Conservation (phyloP, 2,797 vertebrate genomes). For the Rhinella marina region DNA sequence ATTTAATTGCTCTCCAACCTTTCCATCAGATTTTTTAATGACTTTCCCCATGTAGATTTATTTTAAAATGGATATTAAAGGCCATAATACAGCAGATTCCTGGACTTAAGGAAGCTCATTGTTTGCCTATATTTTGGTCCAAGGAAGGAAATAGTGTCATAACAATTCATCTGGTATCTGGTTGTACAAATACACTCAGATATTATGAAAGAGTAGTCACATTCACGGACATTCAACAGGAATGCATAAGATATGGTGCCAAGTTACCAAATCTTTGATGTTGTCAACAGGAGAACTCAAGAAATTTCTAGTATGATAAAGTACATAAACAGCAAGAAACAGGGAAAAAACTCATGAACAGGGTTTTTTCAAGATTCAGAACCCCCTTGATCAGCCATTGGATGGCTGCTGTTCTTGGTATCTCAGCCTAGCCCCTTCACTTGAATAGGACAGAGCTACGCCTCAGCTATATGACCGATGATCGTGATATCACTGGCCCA, state of each 20-base stretch:
- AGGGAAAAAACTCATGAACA: background rate
- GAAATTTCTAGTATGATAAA: background rate
- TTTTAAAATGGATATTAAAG: slow-evolving; percentile 37
- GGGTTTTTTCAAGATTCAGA: no score
- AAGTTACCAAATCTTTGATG: background rate
- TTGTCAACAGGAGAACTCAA: background rate
- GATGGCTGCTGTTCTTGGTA: no score
- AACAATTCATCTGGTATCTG: background rate
- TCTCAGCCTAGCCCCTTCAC: no score
- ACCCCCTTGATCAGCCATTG: no score
- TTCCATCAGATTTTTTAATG: slow-evolving; percentile 50
- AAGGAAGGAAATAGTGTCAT: background rate
- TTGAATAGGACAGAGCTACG: no score
- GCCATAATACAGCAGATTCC: slow-evolving; percentile 18
- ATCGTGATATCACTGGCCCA: no score
- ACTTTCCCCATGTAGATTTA: slow-evolving; percentile 47
- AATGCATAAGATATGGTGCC: background rate
- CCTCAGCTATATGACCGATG: no score
- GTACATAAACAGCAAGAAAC: background rate
- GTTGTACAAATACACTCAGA: background rate
- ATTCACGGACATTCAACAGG: background rate
- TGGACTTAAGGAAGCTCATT: slow-evolving; percentile 12
- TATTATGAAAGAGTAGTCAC: background rate
- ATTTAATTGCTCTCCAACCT: slow-evolving; percentile 57
- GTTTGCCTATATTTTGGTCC: slow-evolving; percentile 16